These are phyloP conservation scores for Salarias fasciatus DNA, from an alignment of 2,797 vertebrate species.

Conservation along the genomic window DNA sequence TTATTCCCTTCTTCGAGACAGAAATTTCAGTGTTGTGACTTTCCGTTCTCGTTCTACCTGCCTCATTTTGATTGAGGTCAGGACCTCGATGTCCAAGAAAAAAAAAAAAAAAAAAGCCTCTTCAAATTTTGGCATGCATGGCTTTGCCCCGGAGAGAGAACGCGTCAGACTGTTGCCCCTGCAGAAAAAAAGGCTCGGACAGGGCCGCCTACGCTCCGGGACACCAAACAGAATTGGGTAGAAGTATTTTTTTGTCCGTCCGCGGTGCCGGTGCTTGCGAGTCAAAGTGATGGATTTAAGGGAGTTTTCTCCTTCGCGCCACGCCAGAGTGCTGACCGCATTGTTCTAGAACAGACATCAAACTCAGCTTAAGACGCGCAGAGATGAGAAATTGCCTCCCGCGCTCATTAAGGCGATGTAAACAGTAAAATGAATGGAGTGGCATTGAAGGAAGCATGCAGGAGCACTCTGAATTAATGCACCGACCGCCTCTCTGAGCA, in stretches of 20 bases:
- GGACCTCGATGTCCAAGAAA: conserved; percentile 31
- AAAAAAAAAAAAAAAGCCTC: too few relatives aligned
- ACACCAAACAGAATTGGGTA: conserved; percentile 18
- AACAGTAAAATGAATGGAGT: conserved; percentile 42
- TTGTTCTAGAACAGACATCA: conserved; percentile 21
- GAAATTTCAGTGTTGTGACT: neutral
- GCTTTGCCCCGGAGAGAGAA: conserved; percentile 10
- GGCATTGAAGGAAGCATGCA: conserved; percentile 19
- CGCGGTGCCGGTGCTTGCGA: neutral
- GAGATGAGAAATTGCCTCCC: conserved; percentile 43
- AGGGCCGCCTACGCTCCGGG: neutral
- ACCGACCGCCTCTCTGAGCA: conserved; percentile 47
- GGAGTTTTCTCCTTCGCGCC: conserved; percentile 1
- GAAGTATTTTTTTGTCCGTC: conserved; percentile 7
- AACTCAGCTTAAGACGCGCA: conserved; percentile 3
- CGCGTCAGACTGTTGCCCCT: conserved; percentile 6
- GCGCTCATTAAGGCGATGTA: conserved; percentile 42
- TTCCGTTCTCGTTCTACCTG: conserved; percentile 7
- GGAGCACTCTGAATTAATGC: conserved; percentile 50
- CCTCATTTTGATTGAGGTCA: conserved; percentile 42
- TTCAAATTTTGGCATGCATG: conserved; percentile 48
- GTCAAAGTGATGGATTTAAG: conserved; percentile 34
- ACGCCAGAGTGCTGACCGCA: conserved; percentile 2
- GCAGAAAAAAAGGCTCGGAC: conserved; percentile 8
- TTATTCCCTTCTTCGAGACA: neutral